Evolutionary conservation across 2,797 vertebrate species (phyloP).

Genomic region (Lophotriccus pileatus): DNA sequence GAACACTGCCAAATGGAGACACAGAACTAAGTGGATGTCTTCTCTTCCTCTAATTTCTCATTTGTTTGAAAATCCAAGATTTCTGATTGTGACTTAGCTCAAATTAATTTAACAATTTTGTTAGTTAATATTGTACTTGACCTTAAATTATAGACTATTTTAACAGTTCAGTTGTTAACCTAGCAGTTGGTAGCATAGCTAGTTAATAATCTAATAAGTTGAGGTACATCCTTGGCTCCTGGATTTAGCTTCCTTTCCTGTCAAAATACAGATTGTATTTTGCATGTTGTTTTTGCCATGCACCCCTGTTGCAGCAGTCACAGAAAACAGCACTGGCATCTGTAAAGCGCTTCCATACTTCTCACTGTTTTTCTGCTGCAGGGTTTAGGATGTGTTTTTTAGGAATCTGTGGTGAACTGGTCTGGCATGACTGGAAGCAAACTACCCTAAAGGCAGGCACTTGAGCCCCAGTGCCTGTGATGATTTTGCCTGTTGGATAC

Average conservation of each 20-base stretch:
- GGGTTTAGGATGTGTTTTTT: background rate
- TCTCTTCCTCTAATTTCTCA: background rate
- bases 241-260: background rate
- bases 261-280: background rate
- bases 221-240: background rate
- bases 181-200: background rate
- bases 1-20: background rate
- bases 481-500: background rate
- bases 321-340: background rate
- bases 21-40: background rate
- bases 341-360: background rate
- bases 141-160: background rate
- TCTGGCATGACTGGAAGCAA: background rate
- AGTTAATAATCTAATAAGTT: background rate
- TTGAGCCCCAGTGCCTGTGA: background rate
- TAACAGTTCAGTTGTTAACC: background rate
- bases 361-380: background rate
- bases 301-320: background rate
- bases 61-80: background rate
- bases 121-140: background rate
- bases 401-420: background rate
- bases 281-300: background rate
- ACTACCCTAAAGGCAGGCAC: background rate
- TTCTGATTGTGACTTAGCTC: background rate
- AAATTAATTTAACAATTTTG: background rate